Conservation (phyloP, 2,888 invertebrate species). For the Sphaerophoria taeniata region DNA sequence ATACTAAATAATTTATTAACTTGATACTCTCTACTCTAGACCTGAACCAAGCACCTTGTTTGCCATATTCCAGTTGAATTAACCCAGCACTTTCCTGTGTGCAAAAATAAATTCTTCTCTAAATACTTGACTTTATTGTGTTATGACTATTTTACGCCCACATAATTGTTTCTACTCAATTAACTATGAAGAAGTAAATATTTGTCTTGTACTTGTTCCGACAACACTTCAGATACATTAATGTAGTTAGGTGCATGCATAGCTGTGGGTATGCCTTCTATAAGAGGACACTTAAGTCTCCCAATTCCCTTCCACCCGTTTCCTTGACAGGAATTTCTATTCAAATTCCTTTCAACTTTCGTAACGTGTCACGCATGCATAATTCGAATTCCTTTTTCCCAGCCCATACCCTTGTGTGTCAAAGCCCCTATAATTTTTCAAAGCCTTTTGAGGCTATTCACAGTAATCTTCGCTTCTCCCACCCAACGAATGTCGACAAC, state of each 20-base stretch:
- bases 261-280: not conserved
- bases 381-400: slow-evolving; percentile 41
- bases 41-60: not conserved
- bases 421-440: slow-evolving; percentile 17
- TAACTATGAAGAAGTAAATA: slow-evolving; percentile 59
- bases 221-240: slow-evolving; percentile 26
- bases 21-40: too few species aligned
- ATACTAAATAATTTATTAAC: too few species aligned
- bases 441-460: slow-evolving; percentile 9
- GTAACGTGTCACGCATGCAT: slow-evolving; percentile 64
- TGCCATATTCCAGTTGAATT: not conserved
- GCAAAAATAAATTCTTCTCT: not conserved
- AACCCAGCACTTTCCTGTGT: not conserved
- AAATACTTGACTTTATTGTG: slow-evolving; percentile 5
- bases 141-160: slow-evolving; percentile 25
- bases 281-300: slow-evolving; percentile 1
- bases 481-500: not conserved
- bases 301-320: not conserved
- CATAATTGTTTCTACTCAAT: slow-evolving; percentile 43
- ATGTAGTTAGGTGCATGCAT: too few species aligned
- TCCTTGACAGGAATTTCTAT: slow-evolving; percentile 25
- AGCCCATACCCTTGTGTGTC: not conserved
- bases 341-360: slow-evolving; percentile 48
- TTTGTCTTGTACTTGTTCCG: slow-evolving; percentile 46
- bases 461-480: not conserved